Percentiles rank a stretch among this genome's conserved stretches.
phyloP scores from a whole-genome alignment of 2,888 invertebrate species.

The Yponomeuta cagnagella region DNA sequence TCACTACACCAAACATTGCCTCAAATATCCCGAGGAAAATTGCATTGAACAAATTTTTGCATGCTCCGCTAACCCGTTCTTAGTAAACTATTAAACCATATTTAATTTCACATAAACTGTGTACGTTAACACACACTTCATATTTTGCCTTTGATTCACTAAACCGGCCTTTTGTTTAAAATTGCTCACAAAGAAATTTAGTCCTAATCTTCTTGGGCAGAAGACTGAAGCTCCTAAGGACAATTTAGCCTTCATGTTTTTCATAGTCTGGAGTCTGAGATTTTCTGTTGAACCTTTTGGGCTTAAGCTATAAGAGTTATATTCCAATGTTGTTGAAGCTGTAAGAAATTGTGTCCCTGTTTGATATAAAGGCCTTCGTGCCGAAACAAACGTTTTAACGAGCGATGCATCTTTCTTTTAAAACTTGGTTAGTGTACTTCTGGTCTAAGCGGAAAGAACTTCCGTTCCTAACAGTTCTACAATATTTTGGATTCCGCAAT shows the following conservation, averaged over 20 bases:
- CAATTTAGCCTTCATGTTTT: conserved; percentile 24
- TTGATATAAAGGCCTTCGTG: conserved; percentile 65
- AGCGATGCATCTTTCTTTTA: conserved; percentile 63
- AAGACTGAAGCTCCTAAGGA: conserved; percentile 42
- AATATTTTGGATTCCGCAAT: neutral
- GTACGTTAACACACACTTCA: conserved; percentile 57
- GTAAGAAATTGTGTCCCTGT: conserved; percentile 44
- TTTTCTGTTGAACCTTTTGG: conserved; percentile 31
- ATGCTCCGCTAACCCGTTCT: conserved; percentile 44
- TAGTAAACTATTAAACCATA: conserved; percentile 66
- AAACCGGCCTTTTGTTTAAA: conserved; percentile 36
- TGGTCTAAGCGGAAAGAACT: conserved; percentile 8
- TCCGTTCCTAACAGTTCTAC: neutral
- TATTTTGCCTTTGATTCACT: conserved; percentile 49
- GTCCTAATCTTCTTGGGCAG: conserved; percentile 34
- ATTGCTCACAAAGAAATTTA: conserved; percentile 35
- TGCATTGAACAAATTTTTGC: conserved; percentile 42
- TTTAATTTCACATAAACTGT: conserved; percentile 65
- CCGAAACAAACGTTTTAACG: conserved; percentile 68
- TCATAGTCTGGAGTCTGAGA: conserved; percentile 16
- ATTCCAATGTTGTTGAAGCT: conserved; percentile 30
- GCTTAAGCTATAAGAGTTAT: conserved; percentile 29
- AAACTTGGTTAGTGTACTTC: conserved; percentile 40
- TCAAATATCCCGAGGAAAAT: conserved; percentile 28
- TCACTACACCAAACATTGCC: neutral